phyloP scores from a whole-genome alignment of 2,113 vertebrate genomes.

The Anthoscopus minutus region DNA sequence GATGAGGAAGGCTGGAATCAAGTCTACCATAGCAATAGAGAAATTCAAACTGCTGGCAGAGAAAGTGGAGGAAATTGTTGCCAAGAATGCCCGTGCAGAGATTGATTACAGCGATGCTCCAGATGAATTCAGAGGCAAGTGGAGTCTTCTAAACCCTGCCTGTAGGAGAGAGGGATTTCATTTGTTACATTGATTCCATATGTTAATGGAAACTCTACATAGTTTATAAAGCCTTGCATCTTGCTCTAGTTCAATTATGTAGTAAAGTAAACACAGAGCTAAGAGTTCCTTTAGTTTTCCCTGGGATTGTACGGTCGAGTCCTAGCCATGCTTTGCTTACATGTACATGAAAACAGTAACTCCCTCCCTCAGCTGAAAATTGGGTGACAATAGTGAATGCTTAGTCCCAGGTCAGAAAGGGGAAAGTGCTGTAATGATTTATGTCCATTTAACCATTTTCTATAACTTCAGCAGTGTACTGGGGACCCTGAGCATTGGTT shows the following conservation, averaged over 20 bases:
- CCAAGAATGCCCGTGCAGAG: constrained; percentile 93
- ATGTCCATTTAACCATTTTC: neutral
- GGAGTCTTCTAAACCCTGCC: neutral
- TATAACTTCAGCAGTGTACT: neutral
- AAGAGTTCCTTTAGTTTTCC: neutral
- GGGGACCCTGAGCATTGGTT: neutral
- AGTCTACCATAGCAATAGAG: constrained; percentile 97
- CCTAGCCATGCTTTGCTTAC: neutral
- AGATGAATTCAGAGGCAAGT: constrained; percentile 92
- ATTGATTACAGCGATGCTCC: constrained; percentile 98
- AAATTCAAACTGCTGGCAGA: constrained; percentile 96
- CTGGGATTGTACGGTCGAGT: neutral
- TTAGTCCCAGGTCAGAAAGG: neutral
- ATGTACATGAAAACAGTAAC: neutral
- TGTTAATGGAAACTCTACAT: neutral
- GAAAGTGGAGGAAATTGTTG: constrained; percentile 95
- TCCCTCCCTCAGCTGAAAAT: neutral
- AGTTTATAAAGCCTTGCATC: neutral
- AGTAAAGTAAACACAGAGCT: neutral
- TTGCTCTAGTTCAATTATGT: neutral
- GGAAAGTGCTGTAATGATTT: neutral
- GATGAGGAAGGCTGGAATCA: constrained; percentile 98
- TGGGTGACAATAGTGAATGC: neutral
- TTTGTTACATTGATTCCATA: neutral
- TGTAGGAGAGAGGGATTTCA: neutral